phyloP scores from a whole-genome alignment of 2,113 vertebrate species.

The Marmota flaviventris region DNA sequence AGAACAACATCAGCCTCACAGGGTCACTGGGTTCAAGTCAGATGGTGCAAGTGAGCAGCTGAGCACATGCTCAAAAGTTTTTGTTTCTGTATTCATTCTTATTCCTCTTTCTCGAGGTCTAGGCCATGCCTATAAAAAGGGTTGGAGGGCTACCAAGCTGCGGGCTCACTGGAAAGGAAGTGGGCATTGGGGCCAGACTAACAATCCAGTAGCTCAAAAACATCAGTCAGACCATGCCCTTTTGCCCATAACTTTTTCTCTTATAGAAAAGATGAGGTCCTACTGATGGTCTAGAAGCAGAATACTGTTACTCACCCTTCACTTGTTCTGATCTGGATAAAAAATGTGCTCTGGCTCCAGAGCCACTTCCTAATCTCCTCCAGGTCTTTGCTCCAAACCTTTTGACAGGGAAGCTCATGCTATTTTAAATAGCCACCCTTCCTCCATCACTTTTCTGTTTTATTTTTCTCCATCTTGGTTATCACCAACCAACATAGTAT shows the following conservation, averaged over 20 bases:
- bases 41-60: not conserved
- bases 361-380: not conserved
- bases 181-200: not conserved
- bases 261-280: not conserved
- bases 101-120: not conserved
- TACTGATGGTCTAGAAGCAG: not conserved
- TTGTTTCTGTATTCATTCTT: not conserved
- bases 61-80: not conserved
- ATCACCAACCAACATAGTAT: not conserved
- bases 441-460: not conserved
- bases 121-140: too few species aligned
- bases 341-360: too few species aligned
- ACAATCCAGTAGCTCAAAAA: too few species aligned
- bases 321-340: not conserved
- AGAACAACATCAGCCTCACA: not conserved
- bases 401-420: not conserved
- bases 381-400: not conserved
- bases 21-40: not conserved
- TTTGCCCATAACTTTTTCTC: not conserved
- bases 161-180: not conserved
- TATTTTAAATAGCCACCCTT: not conserved
- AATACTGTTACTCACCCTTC: not conserved
- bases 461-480: not conserved
- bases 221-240: rapidly evolving
- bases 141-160: not conserved